phyloP scores from a whole-genome alignment of 2,797 vertebrate species.

The Spheniscus humboldti region DNA sequence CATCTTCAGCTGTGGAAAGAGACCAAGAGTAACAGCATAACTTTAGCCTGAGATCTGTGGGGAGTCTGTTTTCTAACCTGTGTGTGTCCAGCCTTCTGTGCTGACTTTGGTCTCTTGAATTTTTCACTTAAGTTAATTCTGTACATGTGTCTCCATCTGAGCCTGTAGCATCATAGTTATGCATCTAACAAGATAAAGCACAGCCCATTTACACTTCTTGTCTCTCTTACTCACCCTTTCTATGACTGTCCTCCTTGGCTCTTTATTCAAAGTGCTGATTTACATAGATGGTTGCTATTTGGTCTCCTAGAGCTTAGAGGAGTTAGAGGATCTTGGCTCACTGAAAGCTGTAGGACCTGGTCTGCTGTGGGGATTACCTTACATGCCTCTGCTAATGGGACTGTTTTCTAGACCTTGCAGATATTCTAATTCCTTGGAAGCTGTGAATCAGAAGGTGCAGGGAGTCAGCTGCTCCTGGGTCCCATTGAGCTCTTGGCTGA shows the following conservation, averaged over 20 bases:
- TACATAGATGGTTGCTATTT: neutral
- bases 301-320: neutral
- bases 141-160: rapidly evolving
- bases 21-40: neutral
- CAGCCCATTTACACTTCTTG: neutral
- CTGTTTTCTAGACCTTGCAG: neutral
- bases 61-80: neutral
- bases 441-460: neutral
- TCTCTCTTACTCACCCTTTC: neutral
- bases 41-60: neutral
- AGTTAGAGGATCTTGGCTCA: neutral
- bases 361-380: neutral
- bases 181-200: too few species aligned
- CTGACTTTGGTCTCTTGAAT: neutral
- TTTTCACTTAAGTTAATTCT: neutral
- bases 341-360: neutral
- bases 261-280: neutral
- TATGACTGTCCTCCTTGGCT: neutral
- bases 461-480: neutral
- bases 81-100: neutral
- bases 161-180: neutral
- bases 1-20: neutral
- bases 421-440: neutral
- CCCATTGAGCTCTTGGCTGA: neutral
- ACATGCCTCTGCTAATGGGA: neutral